Evolutionary conservation across 37 sponge, comb jelly and placozoan genomes (phyloP), one percentile per base, ranked within the genome.

Genomic region (Ephydatia muelleri): DNA sequence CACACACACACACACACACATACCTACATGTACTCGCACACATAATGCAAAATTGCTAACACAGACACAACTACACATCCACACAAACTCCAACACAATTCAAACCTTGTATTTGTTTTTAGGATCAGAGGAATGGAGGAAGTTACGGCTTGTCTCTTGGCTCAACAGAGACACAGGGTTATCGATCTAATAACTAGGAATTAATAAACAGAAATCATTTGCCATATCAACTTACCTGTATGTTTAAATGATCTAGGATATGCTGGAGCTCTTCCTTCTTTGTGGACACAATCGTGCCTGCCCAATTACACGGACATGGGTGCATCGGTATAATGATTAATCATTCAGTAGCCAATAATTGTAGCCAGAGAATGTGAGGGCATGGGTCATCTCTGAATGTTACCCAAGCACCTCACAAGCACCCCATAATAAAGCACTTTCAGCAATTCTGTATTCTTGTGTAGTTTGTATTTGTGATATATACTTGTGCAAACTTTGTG

Each of bases 111-210:
- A 99, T 73, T 95, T 96, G 68, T 77, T 79, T 3, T 36, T 35
- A 3, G 95, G 92, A 31, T 90, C 89, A 29, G 84, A 85, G 72
- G 83, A 77, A 47, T 95, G 95, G 28, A 99, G 91, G 90, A 97
- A 99, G 89, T 95, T 93, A 13, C 96, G 78, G 31, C 93, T 92
- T 34, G 95, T 97, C 79, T 99, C 99, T 82, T 99, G 99, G 78
- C 89, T 93, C 68, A 99, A 91, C 38, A 99, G 76, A 48, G 93
- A 97, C 57, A 99, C 96, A 13, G 99, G 99, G 80, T 99, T 99
- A 83, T 97, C 94, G 6, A 98, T 88, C 92, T 95, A 77, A 39
- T 76, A 35, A 67, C 57, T 14, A 57, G 16, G 57, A 21, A 21
- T 57, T 57, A 57, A 57, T 21, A n/a, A n/a, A 57, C 19, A 14